phyloP scores from a whole-genome alignment of 2,888 invertebrate species.

The Auanema sp. region DNA sequence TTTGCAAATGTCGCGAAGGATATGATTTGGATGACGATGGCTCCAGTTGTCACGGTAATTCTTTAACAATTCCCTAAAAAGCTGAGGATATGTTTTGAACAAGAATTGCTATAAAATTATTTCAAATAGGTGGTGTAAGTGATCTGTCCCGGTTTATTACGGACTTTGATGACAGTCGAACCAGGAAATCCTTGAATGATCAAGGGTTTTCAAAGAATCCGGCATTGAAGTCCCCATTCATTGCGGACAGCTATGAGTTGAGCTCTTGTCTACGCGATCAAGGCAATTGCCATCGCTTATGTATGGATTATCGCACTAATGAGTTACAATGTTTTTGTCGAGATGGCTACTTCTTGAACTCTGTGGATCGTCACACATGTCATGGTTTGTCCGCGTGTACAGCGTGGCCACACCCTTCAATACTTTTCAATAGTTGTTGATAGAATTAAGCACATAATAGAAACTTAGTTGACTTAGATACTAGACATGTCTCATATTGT shows the following conservation, averaged over 20 bases:
- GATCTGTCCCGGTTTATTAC: no score
- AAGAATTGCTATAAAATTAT: constrained; percentile 8
- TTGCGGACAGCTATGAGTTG: constrained; percentile 26
- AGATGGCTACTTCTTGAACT: constrained; percentile 39
- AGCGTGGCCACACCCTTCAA: constrained; percentile 1
- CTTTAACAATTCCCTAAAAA: no score
- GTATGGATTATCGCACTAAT: constrained; percentile 45
- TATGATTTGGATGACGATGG: constrained; percentile 53
- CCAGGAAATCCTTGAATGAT: no score
- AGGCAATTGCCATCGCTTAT: constrained; percentile 49
- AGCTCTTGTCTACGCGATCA: constrained; percentile 41
- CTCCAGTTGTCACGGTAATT: constrained; percentile 53
- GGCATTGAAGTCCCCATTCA: no score
- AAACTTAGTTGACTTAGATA: neutral
- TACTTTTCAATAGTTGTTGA: neutral
- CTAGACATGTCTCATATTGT: neutral
- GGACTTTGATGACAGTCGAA: no score
- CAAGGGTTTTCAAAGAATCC: no score
- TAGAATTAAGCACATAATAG: constrained; percentile 6
- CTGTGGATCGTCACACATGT: constrained; percentile 29
- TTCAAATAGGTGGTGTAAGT: no score
- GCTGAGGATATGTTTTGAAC: no score
- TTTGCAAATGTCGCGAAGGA: constrained; percentile 51
- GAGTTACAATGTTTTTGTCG: constrained; percentile 48
- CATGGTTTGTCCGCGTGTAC: constrained; percentile 22